A percentile compares a stretch with the other conserved stretches of the same genome.
These are phyloP conservation scores for Sardinella longiceps DNA, from an alignment of 2,797 vertebrate genomes.

Conservation along the genomic window DNA sequence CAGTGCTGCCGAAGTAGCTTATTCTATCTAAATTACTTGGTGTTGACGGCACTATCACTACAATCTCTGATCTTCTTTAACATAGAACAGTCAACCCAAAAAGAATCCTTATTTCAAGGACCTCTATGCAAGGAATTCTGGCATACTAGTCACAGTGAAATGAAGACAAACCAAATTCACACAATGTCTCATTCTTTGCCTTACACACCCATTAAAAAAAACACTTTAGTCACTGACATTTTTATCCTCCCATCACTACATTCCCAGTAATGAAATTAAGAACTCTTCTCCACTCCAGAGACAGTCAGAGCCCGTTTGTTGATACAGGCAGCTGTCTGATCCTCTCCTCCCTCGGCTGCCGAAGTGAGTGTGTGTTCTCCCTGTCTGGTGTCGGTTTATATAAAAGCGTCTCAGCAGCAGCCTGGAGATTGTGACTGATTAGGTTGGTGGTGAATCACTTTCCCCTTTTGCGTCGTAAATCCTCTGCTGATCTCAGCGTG, in stretches of 20 bases:
- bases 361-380: background rate
- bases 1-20: no score
- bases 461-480: conserved; percentile 36
- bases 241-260: background rate
- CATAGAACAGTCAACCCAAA: no score
- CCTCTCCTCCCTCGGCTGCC: background rate
- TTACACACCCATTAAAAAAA: no score
- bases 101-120: no score
- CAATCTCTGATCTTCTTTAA: no score
- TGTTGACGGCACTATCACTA: no score
- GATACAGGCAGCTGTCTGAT: background rate
- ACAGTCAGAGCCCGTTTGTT: background rate
- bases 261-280: background rate
- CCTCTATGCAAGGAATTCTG: no score
- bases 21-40: no score
- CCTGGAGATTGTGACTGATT: background rate
- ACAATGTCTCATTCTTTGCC: no score
- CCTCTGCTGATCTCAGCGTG: conserved; percentile 44
- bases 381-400: conserved; percentile 20
- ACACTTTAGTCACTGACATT: no score
- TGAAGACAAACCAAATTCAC: no score
- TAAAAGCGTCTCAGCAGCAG: conserved; percentile 4
- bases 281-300: background rate
- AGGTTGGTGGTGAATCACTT: background rate
- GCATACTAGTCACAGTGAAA: no score